Evolutionary conservation across 30 jellyfish, hydroid and myxozoan species (phyloP).

Genomic region (Aurelia coerulea): DNA sequence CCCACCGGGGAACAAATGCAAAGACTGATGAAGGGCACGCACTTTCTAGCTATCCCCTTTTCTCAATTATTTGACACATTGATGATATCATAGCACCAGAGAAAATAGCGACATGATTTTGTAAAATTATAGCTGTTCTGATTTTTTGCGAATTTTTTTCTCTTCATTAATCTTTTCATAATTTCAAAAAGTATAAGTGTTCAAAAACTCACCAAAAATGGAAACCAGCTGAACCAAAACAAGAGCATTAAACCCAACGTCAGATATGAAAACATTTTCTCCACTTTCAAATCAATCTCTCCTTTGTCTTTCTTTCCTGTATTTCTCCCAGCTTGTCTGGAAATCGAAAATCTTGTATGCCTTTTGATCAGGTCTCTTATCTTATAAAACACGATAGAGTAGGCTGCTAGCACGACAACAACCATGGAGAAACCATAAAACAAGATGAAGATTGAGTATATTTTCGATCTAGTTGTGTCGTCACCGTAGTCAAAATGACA

Average conservation of each 20-base stretch:
- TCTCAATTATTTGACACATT: too few species aligned
- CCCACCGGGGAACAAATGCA: too few species aligned
- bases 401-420: constrained; percentile 69
- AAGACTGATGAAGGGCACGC: too few species aligned
- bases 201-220: constrained; percentile 82
- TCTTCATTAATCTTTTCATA: too few species aligned
- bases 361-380: constrained; percentile 79
- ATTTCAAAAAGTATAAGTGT: background rate
- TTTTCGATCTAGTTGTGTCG: constrained; percentile 23
- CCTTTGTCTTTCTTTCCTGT: constrained; percentile 33
- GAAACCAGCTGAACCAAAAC: constrained; percentile 98
- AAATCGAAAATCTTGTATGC: constrained; percentile 71
- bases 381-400: constrained; percentile 81
- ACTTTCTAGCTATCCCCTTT: too few species aligned
- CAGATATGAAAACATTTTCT: constrained; percentile 84
- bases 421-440: constrained; percentile 74
- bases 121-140: too few species aligned
- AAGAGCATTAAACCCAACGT: constrained; percentile 84
- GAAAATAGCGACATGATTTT: too few species aligned
- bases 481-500: constrained; percentile 81
- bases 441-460: constrained; percentile 72
- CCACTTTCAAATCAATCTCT: constrained; percentile 77
- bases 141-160: too few species aligned
- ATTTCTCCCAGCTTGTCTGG: constrained; percentile 6
- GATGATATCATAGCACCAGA: too few species aligned